Percentiles rank a stretch among this genome's conserved stretches.
Evolutionary conservation across 2,797 vertebrate genomes (phyloP).

Genomic region (Loris lydekkerianus): DNA sequence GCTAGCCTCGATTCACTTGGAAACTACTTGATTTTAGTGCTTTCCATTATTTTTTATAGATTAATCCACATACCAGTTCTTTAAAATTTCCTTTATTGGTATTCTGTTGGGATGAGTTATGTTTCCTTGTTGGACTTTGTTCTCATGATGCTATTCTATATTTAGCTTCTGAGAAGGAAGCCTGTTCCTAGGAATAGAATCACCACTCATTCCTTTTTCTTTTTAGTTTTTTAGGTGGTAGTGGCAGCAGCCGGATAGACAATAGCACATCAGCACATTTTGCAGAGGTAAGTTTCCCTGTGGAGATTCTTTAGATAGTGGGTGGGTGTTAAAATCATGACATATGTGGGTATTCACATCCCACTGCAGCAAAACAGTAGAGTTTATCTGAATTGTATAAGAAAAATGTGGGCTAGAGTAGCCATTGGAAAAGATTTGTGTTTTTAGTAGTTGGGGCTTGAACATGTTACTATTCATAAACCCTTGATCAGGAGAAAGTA

Average conservation of each 20-base stretch:
- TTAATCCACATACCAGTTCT: conserved; percentile 25
- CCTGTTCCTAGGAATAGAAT: conserved; percentile 66
- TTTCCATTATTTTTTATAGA: conserved; percentile 38
- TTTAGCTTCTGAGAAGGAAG: conserved; percentile 71
- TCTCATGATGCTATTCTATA: conserved; percentile 44
- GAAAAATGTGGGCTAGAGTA: conserved; percentile 43
- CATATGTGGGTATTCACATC: not conserved
- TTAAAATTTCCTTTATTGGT: conserved; percentile 22
- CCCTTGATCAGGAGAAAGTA: not conserved
- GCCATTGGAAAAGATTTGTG: not conserved
- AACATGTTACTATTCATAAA: conserved; percentile 33
- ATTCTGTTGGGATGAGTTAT: conserved; percentile 65
- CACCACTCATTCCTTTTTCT: conserved; percentile 73
- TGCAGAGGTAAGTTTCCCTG: conserved; percentile 92
- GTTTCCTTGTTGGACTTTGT: conserved; percentile 75
- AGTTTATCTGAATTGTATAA: not conserved
- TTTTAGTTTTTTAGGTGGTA: conserved; percentile 94
- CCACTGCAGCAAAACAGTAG: not conserved
- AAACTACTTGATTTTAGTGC: conserved; percentile 54
- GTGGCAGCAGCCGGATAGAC: conserved; percentile 89
- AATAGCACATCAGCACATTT: conserved; percentile 95
- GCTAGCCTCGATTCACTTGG: conserved; percentile 32
- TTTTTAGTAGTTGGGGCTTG: conserved; percentile 20
- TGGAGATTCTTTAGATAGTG: conserved; percentile 41
- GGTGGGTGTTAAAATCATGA: conserved; percentile 38